These are phyloP conservation scores for Porites divaricata DNA, from an alignment of 92 coral and sea anemone species.

Conservation along the genomic window DNA sequence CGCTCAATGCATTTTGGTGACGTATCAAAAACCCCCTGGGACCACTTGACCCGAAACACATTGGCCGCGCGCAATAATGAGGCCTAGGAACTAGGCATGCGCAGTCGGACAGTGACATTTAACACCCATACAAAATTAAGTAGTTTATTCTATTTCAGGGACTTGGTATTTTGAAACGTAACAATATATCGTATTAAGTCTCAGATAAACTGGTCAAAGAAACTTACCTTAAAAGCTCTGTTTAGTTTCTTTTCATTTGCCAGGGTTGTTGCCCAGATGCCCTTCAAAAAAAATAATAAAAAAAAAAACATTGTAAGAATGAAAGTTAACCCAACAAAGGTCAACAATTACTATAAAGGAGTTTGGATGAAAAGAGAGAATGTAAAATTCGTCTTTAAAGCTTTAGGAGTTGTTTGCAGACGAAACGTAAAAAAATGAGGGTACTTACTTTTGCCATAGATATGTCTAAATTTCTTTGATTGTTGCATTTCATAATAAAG, in stretches of 20 bases:
- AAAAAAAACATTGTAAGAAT: background rate
- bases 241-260: conserved; percentile 98
- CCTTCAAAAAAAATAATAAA: conserved; percentile 44
- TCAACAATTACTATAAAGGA: too few species aligned
- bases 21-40: too few species aligned
- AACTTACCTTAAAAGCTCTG: conserved; percentile 88
- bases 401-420: too few species aligned
- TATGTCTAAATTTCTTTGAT: conserved; percentile 92
- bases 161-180: background rate
- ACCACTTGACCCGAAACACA: too few species aligned
- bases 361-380: background rate
- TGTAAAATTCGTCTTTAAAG: background rate
- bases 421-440: too few species aligned
- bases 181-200: background rate
- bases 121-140: too few species aligned
- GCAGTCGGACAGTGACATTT: too few species aligned
- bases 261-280: conserved; percentile 98
- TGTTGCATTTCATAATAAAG: conserved; percentile 99
- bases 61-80: too few species aligned
- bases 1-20: too few species aligned
- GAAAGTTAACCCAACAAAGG: background rate
- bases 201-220: background rate
- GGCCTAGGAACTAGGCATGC: too few species aligned
- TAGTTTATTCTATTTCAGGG: too few species aligned
- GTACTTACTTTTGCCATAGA: conserved; percentile 87